A percentile compares a stretch with the other conserved stretches of the same genome.
Conservation (phyloP, 2,113 vertebrate species). For the Charina bottae region DNA sequence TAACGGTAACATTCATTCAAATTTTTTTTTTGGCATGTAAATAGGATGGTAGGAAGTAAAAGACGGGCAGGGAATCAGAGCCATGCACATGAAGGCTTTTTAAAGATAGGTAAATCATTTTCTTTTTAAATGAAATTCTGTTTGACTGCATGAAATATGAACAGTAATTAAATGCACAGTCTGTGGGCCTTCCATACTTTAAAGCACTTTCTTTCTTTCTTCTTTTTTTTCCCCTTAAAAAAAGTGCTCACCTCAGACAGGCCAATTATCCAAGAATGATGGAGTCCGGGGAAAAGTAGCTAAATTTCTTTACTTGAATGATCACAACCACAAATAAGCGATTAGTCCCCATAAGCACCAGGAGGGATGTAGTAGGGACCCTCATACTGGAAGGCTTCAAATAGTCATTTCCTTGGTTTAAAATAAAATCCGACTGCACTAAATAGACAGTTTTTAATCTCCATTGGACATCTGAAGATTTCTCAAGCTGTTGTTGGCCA, state of each 20-base stretch:
- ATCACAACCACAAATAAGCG: slow-evolving; percentile 89
- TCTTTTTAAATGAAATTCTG: slow-evolving; percentile 80
- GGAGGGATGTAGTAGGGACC: slow-evolving; percentile 84
- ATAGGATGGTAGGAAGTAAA: slow-evolving; percentile 34
- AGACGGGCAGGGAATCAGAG: background rate
- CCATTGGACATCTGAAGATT: slow-evolving; percentile 99
- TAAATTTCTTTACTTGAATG: slow-evolving; percentile 98
- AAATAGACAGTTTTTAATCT: slow-evolving; percentile 99
- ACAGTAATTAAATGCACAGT: slow-evolving; percentile 88
- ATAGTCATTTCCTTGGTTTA: slow-evolving; percentile 89
- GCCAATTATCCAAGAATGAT: slow-evolving; percentile 89
- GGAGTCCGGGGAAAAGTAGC: slow-evolving; percentile 88
- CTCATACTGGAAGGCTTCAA: slow-evolving; percentile 93
- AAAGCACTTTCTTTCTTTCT: slow-evolving; percentile 73
- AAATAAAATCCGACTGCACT: slow-evolving; percentile 98
- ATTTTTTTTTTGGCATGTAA: slow-evolving; percentile 58
- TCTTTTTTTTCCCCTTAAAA: slow-evolving; percentile 43
- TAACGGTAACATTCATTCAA: slow-evolving; percentile 59
- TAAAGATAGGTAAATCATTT: slow-evolving; percentile 78
- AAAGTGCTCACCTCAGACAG: slow-evolving; percentile 85
- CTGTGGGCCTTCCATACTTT: slow-evolving; percentile 83
- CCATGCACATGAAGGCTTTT: slow-evolving; percentile 44
- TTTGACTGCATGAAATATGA: slow-evolving; percentile 87
- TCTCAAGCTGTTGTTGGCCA: slow-evolving; percentile 92
- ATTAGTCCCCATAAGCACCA: slow-evolving; percentile 90